phyloP scores from a whole-genome alignment of 92 coral and sea anemone species.

The Blastomussa wellsi region DNA sequence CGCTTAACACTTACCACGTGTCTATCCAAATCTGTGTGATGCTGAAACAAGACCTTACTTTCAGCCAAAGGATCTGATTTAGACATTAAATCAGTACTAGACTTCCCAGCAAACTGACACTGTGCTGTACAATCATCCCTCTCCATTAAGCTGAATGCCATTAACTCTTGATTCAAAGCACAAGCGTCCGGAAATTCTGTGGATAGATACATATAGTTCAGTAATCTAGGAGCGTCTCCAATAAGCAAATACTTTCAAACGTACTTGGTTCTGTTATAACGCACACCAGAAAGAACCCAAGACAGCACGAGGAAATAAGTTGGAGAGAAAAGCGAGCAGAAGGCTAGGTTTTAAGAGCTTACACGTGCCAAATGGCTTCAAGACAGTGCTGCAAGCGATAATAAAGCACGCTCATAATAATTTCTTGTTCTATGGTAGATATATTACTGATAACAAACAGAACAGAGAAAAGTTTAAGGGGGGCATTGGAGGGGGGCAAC shows the following conservation, averaged over 20 bases:
- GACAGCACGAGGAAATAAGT: background rate
- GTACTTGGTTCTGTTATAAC: no score
- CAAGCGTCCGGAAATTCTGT: conserved; percentile 7
- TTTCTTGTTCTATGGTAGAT: no score
- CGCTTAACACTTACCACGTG: conserved; percentile 8
- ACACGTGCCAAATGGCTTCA: no score
- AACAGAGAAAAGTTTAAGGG: no score
- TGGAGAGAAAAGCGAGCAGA: no score
- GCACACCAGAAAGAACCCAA: no score
- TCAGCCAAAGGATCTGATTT: background rate
- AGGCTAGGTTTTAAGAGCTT: background rate
- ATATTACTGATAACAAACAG: no score
- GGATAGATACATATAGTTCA: background rate
- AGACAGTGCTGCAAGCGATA: no score
- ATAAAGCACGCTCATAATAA: background rate
- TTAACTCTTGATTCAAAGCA: conserved; percentile 11
- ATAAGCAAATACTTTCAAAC: background rate
- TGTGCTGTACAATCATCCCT: background rate
- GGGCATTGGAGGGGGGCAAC: no score
- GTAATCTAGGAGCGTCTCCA: background rate
- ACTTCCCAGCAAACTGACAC: background rate
- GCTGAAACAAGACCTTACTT: conserved; percentile 3
- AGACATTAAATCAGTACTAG: background rate
- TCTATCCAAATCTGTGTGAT: conserved; percentile 21
- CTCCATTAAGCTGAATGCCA: background rate